Evolutionary conservation across 2,797 vertebrate species (phyloP), one percentile per base, ranked within the genome.

Genomic region (Hirundo rustica): DNA sequence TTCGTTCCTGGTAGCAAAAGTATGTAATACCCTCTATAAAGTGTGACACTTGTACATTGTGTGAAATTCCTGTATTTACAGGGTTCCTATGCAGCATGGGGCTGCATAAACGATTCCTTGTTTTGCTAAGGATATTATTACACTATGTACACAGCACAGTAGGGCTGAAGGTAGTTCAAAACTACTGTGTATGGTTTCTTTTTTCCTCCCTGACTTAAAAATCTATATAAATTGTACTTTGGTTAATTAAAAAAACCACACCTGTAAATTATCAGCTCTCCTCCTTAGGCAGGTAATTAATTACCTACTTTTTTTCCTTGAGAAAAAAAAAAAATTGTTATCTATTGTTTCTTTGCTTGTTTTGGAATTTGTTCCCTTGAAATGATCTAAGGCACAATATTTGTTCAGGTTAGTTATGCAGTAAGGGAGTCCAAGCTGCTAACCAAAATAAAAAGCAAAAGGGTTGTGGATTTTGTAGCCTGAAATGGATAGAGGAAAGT

Each of bases 71-170:
- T 85, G 61, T 79, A 87, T 92, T 95, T 95, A 64, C 85, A 92
- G 72, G 73, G 82, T 38, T 95, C 80, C 93, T 72, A 19, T 92
- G 79, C 77, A 86, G 79, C 79, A 72, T 65, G 93, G 77, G 67
- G 79, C 58, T 95, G 64, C 82, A 76, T 65, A 96, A 97, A 94
- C 0, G 0, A 88, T n/a, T 65, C 67, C 82, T 92, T 96, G 88
- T 95, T 97, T 93, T 96, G 38, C 65, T 93, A 93, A 92, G 93
- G 85, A 87, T 96, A 91, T 87, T 85, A 88, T 96, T 93, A 77
- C 91, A 75, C 64, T 77, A 13, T 50, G 61, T 85, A 61, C 80
- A 72, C 38, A 58, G 82, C 71, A 65, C 91, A 93, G 89, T 30
- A 87, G 89, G 67, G 44, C 80, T 93, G 61, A 82, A 80, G 53